phyloP scores from a whole-genome alignment of 2,113 vertebrate species.

The Triplophysa rosa region DNA sequence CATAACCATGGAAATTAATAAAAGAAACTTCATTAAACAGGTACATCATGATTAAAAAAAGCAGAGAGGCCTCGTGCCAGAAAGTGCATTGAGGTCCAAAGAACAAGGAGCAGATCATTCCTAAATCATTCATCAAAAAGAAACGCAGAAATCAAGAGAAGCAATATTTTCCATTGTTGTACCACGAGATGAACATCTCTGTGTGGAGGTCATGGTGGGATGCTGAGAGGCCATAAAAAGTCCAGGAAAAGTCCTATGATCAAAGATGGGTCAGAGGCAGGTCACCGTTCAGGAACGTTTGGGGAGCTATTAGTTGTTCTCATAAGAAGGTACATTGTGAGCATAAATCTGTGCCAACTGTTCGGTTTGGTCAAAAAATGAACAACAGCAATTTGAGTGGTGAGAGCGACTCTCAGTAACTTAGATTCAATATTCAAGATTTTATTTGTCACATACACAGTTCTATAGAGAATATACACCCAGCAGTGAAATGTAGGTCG shows the following conservation, averaged over 20 bases:
- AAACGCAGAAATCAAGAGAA: constrained; percentile 35
- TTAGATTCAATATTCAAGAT: too few species aligned
- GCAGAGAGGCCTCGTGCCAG: constrained; percentile 61
- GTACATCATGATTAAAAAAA: constrained; percentile 64
- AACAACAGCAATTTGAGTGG: neutral
- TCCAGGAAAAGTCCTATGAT: constrained; percentile 50
- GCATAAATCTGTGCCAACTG: constrained; percentile 13
- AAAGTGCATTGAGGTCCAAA: constrained; percentile 56
- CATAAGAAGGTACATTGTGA: constrained; percentile 15
- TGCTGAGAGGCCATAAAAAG: constrained; percentile 66
- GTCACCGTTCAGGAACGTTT: neutral
- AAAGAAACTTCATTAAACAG: constrained; percentile 47
- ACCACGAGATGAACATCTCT: constrained; percentile 65
- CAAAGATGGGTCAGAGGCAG: neutral
- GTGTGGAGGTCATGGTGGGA: constrained; percentile 55
- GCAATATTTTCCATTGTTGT: constrained; percentile 73
- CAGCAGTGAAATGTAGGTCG: too few species aligned
- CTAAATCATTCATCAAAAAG: neutral
- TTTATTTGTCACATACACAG: too few species aligned
- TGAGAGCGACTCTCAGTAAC: neutral
- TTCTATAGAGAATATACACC: too few species aligned
- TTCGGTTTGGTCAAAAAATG: neutral
- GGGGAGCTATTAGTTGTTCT: constrained; percentile 8
- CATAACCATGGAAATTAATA: constrained; percentile 67
- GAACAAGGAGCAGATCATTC: constrained; percentile 8